Conservation (phyloP, 2,888 invertebrate species). For the Unio pictorum region DNA sequence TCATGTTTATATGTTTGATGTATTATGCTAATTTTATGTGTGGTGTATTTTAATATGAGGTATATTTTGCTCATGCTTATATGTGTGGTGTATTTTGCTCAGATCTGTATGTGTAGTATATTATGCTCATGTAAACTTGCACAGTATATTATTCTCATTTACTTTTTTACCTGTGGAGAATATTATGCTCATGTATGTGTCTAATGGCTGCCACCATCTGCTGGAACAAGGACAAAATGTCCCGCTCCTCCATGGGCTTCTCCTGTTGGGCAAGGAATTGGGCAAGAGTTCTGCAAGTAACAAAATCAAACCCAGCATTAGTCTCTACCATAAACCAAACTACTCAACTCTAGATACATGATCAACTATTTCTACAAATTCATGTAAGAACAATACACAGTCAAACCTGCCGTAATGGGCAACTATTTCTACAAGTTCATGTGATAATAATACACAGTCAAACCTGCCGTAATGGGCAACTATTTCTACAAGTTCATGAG, state of each 20-base stretch:
- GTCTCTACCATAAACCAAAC: neutral
- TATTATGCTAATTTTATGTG: too few species aligned
- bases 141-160: too few species aligned
- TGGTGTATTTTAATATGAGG: neutral
- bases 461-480: too few species aligned
- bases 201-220: slow-evolving; percentile 81
- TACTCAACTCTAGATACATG: neutral
- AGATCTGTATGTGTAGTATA: neutral
- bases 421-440: neutral
- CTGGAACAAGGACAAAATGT: slow-evolving; percentile 78
- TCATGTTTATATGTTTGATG: too few species aligned
- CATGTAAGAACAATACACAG: too few species aligned
- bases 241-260: slow-evolving; percentile 76
- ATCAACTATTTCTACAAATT: neutral
- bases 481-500: neutral
- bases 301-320: neutral
- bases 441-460: too few species aligned
- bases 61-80: slow-evolving; percentile 8
- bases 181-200: slow-evolving; percentile 82
- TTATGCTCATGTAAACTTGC: neutral
- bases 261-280: slow-evolving; percentile 77
- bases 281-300: slow-evolving; percentile 75
- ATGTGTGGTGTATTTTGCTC: slow-evolving; percentile 1
- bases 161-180: slow-evolving; percentile 72
- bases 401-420: too few species aligned